phyloP scores from a whole-genome alignment of 2,113 vertebrate genomes.

The Megaceryle maxima region DNA sequence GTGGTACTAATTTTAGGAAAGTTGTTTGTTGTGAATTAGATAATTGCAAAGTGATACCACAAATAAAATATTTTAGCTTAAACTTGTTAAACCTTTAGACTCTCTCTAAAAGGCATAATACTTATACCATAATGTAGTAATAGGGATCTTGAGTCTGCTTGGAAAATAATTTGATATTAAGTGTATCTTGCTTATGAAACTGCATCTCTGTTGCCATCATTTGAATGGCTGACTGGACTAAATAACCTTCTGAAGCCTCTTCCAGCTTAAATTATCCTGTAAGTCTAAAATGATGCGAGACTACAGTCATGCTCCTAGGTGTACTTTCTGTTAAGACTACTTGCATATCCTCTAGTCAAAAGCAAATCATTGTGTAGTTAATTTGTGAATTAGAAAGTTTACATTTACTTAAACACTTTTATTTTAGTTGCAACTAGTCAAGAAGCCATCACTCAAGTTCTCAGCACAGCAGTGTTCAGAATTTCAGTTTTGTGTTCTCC shows the following conservation, averaged over 20 bases:
- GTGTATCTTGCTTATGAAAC: background rate
- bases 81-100: background rate
- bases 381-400: background rate
- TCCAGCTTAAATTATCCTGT: background rate
- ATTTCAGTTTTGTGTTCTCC: background rate
- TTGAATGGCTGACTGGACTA: background rate
- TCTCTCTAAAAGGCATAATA: background rate
- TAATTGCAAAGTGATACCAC: background rate
- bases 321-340: background rate
- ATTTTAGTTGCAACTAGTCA: background rate
- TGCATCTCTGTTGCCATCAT: background rate
- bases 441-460: background rate
- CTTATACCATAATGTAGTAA: background rate
- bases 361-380: background rate
- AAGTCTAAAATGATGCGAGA: background rate
- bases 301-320: background rate
- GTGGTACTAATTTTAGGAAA: background rate
- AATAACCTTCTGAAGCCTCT: background rate
- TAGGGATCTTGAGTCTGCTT: background rate
- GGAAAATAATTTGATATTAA: background rate
- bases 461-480: background rate
- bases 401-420: background rate
- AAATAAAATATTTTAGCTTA: background rate
- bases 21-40: background rate
- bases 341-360: background rate